A percentile compares a stretch with the other conserved stretches of the same genome.
Conservation (phyloP, 2,113 vertebrate genomes). For the Nymphicus hollandicus region DNA sequence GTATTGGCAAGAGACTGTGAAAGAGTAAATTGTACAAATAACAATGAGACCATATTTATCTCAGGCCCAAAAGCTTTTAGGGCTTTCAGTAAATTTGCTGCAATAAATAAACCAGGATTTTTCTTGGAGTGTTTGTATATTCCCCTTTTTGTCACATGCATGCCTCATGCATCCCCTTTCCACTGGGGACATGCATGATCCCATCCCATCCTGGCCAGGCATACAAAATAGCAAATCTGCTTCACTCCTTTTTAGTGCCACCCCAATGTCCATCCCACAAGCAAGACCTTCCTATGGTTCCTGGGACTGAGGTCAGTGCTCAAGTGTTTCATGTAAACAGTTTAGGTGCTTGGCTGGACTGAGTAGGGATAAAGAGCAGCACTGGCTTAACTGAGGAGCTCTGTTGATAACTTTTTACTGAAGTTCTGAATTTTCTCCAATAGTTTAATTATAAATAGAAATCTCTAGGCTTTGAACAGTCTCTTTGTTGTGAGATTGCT, state of each 20-base stretch:
- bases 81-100: constrained; percentile 11
- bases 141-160: neutral
- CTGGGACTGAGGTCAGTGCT: neutral
- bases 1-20: constrained; percentile 23
- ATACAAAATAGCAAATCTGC: neutral
- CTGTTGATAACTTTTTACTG: neutral
- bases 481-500: neutral
- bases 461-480: neutral
- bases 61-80: neutral
- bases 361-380: neutral
- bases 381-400: neutral
- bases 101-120: constrained; percentile 11
- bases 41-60: constrained; percentile 47
- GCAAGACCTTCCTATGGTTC: neutral
- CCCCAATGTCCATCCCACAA: fast-evolving
- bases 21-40: constrained; percentile 26
- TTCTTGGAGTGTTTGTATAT: neutral
- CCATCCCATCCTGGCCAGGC: neutral
- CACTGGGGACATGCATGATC: neutral
- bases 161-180: neutral
- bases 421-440: neutral
- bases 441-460: neutral
- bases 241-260: neutral
- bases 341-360: neutral
- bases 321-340: neutral